Base-by-base conservation (phyloP, 1,140 invertebrate species). In the Eriosoma lanigerum region DNA sequence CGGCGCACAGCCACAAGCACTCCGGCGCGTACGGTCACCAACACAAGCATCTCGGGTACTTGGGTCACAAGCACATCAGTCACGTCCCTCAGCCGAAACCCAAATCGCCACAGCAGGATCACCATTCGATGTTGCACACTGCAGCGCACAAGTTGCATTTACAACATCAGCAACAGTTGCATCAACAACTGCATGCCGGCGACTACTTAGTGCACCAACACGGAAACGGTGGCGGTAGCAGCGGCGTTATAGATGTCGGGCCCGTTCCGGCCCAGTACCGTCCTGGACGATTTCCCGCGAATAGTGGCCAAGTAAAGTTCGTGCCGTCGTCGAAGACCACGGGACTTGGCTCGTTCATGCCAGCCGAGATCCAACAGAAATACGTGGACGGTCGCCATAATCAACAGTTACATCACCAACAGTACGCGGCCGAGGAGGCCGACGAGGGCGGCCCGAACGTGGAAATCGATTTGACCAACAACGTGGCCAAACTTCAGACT, bases 401-500 rank as follows among this genome's bases (percentile, higher is more conserved):
- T 21, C 21, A 58, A 1, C 56, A 60, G 8, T 44, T 52, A 0
- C 46, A 52, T 8, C 68, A 58, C 3, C 73, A 78, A 9, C 75
- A 48, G 10, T 24, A 46, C 24, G 54, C 1, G n/a, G 52, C 8
- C 5, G 29, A 56, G 26, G 17, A 26, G 21, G 56, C 24, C 17
- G 52, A 56, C 72, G 50, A 17, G 5, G 38, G 19, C 26, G n/a
- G 44, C 13, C 54, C 75, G n/a, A 44, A 78, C 38, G 21, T 78
- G 38, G 38, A 62, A 15, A 44, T 78, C 21, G 75, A 78, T 4
- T 29, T 78, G 56, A 5, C 58, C 21, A 78, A 78, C 75, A 78
- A 78, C 54, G 75, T 60, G 17, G 75, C 56, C 38, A 48, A 78
- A 78, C 56, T 78, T n/a, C 54, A 78, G 32, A 60, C 73, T n/a